Evolutionary conservation across 2,113 vertebrate genomes (phyloP).

Genomic region (Stegastes partitus): DNA sequence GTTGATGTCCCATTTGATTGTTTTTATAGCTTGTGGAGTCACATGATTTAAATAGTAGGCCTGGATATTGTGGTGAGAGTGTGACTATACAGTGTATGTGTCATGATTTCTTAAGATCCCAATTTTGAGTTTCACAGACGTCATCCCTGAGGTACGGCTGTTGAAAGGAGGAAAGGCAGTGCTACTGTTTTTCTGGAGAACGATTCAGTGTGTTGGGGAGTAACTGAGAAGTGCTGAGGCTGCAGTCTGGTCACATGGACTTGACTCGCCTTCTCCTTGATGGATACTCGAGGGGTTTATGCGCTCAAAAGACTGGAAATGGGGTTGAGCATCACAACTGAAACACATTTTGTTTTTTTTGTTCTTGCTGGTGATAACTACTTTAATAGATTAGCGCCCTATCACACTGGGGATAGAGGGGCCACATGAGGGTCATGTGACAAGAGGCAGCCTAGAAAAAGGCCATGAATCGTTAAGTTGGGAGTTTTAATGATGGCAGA

Average conservation of each 20-base stretch:
- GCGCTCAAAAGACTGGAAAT: neutral
- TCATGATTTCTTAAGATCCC: slow-evolving; percentile 43
- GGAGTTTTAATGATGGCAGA: slow-evolving; percentile 12
- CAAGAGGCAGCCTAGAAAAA: slow-evolving; percentile 17
- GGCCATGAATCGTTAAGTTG: neutral
- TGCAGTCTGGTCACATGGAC: slow-evolving; percentile 73
- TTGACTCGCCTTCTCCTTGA: slow-evolving; percentile 48
- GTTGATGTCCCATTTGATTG: slow-evolving; percentile 4
- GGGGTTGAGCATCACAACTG: neutral
- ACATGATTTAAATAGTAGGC: slow-evolving; percentile 48
- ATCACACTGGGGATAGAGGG: slow-evolving; percentile 26
- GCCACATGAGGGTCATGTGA: slow-evolving; percentile 73
- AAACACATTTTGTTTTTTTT: slow-evolving; percentile 28
- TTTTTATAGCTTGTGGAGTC: slow-evolving; percentile 16
- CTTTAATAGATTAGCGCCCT: slow-evolving; percentile 8
- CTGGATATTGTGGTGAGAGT: neutral
- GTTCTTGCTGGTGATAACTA: neutral
- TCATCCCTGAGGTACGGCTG: neutral
- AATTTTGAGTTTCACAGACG: neutral
- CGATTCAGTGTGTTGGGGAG: slow-evolving; percentile 13
- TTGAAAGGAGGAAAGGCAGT: slow-evolving; percentile 3
- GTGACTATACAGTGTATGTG: slow-evolving; percentile 1
- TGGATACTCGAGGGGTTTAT: slow-evolving; percentile 9
- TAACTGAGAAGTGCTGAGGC: slow-evolving; percentile 72
- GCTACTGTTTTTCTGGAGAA: slow-evolving; percentile 31